Evolutionary conservation across 2,888 invertebrate species (phyloP).

Genomic region (Dione juno): DNA sequence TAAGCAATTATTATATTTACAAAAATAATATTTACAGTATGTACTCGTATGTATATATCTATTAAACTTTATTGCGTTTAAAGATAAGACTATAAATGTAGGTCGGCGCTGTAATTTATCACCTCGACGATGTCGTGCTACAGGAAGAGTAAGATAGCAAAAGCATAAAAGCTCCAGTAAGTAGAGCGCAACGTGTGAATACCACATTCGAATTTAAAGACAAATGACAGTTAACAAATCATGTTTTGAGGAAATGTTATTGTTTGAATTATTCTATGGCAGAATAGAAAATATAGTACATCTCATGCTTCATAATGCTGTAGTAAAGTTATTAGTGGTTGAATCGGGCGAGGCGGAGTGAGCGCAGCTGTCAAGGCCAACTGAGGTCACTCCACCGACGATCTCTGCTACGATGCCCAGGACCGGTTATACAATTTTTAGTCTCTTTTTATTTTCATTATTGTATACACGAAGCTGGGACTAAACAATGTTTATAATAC

Average conservation of each 20-base stretch:
- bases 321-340: conserved; percentile 81
- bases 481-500: conserved; percentile 81
- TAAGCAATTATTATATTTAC: conserved; percentile 12
- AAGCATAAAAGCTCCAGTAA: conserved; percentile 44
- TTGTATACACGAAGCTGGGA: conserved; percentile 81
- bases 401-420: conserved; percentile 77
- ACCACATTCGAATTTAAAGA: conserved; percentile 47
- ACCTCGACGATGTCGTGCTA: conserved; percentile 41
- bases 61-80: conserved; percentile 44
- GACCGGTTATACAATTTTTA: conserved; percentile 83
- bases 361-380: conserved; percentile 83
- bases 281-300: conserved; percentile 66
- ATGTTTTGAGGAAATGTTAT: conserved; percentile 63
- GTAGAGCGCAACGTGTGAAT: conserved; percentile 38
- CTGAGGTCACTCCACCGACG: conserved; percentile 82
- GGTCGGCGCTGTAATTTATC: conserved; percentile 45
- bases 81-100: conserved; percentile 46
- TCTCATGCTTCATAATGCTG: conserved; percentile 74
- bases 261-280: conserved; percentile 50
- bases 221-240: conserved; percentile 69
- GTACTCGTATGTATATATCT: conserved; percentile 13
- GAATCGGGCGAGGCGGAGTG: conserved; percentile 72
- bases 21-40: neutral
- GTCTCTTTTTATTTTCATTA: conserved; percentile 83
- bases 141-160: conserved; percentile 46